Base-by-base conservation (phyloP, 1,140 invertebrate genomes). In the Lethocerus indicus region DNA sequence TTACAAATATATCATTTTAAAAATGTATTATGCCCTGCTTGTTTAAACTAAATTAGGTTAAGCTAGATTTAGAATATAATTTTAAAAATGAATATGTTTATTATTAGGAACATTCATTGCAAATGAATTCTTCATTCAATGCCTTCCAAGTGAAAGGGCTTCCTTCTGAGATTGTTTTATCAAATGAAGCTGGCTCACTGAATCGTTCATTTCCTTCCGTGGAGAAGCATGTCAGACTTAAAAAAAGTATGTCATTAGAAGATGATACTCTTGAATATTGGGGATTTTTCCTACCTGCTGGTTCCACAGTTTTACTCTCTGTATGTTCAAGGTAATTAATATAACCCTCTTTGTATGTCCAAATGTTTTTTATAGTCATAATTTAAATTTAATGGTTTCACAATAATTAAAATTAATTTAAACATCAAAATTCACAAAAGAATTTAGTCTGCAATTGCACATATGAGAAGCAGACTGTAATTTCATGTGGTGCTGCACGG, bases 251-350 rank as follows among this genome's bases (percentile, higher is more conserved):
- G 78, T 74, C 65, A 9, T 63, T 89, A 54, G 81, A 82, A 1
- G 85, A 88, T 65, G 85, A 89, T 59, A 83, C 83, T 21, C 67
- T 88, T 28, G 84, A 88, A 63, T 89, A 88, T 64, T 89, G 83
- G 83, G 84, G 85, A 21, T 90, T 89, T 69, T 88, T 82, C 66
- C 63, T 90, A 14, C 70, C 83, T 21, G 73, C 75, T 62, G 83
- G 83, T 16, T 81, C 83, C 13, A 75, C 69, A 14, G 80, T 88
- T 1, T 71, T 72, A 42, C 64, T 88, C 7, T 82, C 81, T 55
- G 76, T 83, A 29, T 90, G 87, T 64, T 86, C 83, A 36, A 72
- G 80, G 64, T 81, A 74, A 51, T 51, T 52, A 23, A n/a, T n/a
- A n/a, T n/a, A n/a, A n/a, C n/a, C n/a, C n/a, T n/a, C n/a, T n/a